phyloP scores from a whole-genome alignment of 1,140 invertebrate species.

The Eubasilissa regina region DNA sequence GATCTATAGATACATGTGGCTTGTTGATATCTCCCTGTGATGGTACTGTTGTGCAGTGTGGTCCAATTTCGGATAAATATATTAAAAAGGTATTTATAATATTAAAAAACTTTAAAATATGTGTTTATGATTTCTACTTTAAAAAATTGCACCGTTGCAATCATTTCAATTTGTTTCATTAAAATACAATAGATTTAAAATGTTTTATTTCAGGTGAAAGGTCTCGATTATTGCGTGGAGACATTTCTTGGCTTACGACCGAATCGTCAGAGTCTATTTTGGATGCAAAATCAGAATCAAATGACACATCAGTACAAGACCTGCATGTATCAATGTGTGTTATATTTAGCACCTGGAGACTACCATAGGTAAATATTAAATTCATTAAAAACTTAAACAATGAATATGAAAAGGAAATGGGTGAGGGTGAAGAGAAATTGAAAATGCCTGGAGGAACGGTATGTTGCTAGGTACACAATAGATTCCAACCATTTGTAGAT shows the following conservation, averaged over 20 bases:
- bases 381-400: too few relatives aligned
- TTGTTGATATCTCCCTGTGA: slow-evolving; percentile 88
- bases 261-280: slow-evolving; percentile 67
- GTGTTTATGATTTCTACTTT: too few relatives aligned
- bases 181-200: too few relatives aligned
- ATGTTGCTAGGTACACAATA: too few relatives aligned
- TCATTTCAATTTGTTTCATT: background rate
- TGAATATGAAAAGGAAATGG: too few relatives aligned
- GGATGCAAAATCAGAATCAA: slow-evolving; percentile 67
- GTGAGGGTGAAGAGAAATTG: too few relatives aligned
- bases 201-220: slow-evolving; percentile 73
- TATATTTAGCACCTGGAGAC: slow-evolving; percentile 98
- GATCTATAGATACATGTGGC: slow-evolving; percentile 78
- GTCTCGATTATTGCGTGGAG: slow-evolving; percentile 86
- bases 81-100: slow-evolving; percentile 78
- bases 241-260: slow-evolving; percentile 77
- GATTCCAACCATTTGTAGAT: too few relatives aligned
- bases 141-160: slow-evolving; percentile 9
- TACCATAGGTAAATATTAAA: slow-evolving; percentile 83
- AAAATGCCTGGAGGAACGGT: too few relatives aligned
- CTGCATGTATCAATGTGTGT: slow-evolving; percentile 85
- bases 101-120: slow-evolving; percentile 38
- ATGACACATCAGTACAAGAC: slow-evolving; percentile 64
- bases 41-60: slow-evolving; percentile 86
- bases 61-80: slow-evolving; percentile 79